A percentile compares a stretch with the other conserved stretches of the same genome.
phyloP scores from a whole-genome alignment of 2,797 vertebrate species.

The Sebastes hubbsi region DNA sequence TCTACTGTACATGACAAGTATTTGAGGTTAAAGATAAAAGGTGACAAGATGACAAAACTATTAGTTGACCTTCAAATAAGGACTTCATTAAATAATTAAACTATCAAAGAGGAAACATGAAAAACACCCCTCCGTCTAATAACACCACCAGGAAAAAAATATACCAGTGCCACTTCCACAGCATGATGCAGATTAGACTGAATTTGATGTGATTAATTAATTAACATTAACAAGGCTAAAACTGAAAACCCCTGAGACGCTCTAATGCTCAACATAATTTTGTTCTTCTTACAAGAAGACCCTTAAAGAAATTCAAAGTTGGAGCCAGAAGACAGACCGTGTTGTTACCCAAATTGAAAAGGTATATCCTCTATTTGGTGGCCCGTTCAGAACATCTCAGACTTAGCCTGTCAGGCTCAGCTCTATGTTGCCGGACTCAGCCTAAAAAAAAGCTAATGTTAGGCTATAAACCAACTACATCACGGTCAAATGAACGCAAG shows the following conservation, averaged over 20 bases:
- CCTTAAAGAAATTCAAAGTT: background rate
- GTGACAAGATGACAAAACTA: background rate
- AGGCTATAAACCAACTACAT: too few species aligned
- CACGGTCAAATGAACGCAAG: too few species aligned
- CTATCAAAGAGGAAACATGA: background rate
- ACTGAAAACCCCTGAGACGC: background rate
- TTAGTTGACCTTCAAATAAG: background rate
- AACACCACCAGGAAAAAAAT: background rate
- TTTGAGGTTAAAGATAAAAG: background rate
- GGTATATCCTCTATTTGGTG: background rate
- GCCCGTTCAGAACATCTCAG: background rate
- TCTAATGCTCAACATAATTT: background rate
- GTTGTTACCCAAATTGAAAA: background rate
- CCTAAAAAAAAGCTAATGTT: background rate
- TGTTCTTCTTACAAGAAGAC: background rate
- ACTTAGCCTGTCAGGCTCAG: background rate
- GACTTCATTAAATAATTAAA: background rate
- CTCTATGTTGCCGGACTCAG: background rate
- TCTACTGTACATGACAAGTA: background rate
- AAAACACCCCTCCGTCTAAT: background rate
- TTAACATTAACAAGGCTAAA: constrained; percentile 11
- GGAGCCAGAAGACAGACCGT: background rate
- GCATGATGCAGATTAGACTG: constrained; percentile 18
- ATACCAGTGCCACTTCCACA: background rate
- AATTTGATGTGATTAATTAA: constrained; percentile 30